Evolutionary conservation across 2,888 invertebrate genomes (phyloP), one percentile per base, ranked within the genome.

Genomic region (Tetramorium bicarinatum): DNA sequence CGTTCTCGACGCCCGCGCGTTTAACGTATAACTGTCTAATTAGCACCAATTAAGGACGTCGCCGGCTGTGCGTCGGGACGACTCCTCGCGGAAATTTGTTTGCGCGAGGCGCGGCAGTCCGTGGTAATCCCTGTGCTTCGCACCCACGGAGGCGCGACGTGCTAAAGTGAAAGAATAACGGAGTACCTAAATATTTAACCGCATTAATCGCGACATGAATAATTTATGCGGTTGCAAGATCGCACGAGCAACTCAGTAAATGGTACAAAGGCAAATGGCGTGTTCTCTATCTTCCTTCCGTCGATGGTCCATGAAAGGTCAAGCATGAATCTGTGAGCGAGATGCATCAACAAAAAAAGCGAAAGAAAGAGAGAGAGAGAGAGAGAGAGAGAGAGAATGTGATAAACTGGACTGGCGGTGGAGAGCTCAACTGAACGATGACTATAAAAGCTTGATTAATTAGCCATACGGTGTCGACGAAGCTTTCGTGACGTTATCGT

Each of bases 401-500:
- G 64, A 25, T 44, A 67, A 62, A 61, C 52, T 67, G 71, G 56
- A 82, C 56, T 34, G 38, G 69, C 25, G 77, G 59, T 77, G 74
- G 25, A 69, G 56, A 49, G 72, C 62, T 85, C 74, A 81, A 85
- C 83, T 79, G 83, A 72, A 86, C 82, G 85, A 82, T 76, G 85
- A 81, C 82, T 84, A 87, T 89, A 90, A 89, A 91, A 91, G 90
- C 88, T 91, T 92, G 91, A 92, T 92, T 92, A 92, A 92, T 92
- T 92, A 92, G 86, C 88, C 85, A 89, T 88, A 87, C 84, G 85
- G 86, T 90, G 89, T 84, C 74, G 83, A 66, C 77, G 85, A 83
- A 87, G 87, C 87, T 88, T 86, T 84, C 91, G 87, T 88, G 89
- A 89, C 85, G 84, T 82, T 83, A 83, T 79, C 62, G 79, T 81